Percentiles rank a stretch among this genome's conserved stretches.
Conservation (phyloP, 2,113 vertebrate species). For the Lycaon pictus region DNA sequence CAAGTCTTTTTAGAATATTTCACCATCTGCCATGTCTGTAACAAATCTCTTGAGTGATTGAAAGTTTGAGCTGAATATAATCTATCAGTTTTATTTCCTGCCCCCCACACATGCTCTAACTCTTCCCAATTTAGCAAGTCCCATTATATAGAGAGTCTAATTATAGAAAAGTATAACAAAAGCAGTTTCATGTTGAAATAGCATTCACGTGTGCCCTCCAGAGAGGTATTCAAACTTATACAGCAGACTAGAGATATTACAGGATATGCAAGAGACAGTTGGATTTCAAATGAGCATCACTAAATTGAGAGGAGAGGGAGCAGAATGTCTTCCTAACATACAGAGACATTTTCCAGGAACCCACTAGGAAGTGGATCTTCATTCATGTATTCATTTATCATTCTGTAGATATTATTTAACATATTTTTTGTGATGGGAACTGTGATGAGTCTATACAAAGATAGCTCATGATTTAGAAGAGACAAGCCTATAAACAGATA, state of each 20-base stretch:
- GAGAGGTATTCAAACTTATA: slow-evolving; percentile 52
- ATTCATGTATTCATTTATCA: background rate
- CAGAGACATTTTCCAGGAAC: background rate
- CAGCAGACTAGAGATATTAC: background rate
- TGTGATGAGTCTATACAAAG: background rate
- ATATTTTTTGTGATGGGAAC: background rate
- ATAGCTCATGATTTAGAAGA: background rate
- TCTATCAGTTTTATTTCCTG: slow-evolving; percentile 80
- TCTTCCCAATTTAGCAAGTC: slow-evolving; percentile 83
- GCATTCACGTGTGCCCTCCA: slow-evolving; percentile 62
- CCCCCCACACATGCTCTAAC: slow-evolving; percentile 78
- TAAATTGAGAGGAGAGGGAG: background rate
- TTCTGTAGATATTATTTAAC: background rate
- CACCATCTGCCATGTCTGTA: slow-evolving; percentile 84
- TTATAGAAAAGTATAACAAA: slow-evolving; percentile 82
- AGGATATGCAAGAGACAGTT: background rate
- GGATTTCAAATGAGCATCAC: slow-evolving; percentile 47
- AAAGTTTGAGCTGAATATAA: slow-evolving; percentile 85
- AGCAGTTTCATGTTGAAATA: slow-evolving; percentile 75
- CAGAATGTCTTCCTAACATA: background rate
- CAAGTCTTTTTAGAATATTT: slow-evolving; percentile 80
- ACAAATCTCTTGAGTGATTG: slow-evolving; percentile 82
- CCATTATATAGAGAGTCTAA: slow-evolving; percentile 79
- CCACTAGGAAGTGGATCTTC: background rate
- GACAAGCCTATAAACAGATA: background rate